A percentile compares a stretch with the other conserved stretches of the same genome.
Evolutionary conservation across 1,140 invertebrate species (phyloP).

Genomic region (Lethocerus indicus): DNA sequence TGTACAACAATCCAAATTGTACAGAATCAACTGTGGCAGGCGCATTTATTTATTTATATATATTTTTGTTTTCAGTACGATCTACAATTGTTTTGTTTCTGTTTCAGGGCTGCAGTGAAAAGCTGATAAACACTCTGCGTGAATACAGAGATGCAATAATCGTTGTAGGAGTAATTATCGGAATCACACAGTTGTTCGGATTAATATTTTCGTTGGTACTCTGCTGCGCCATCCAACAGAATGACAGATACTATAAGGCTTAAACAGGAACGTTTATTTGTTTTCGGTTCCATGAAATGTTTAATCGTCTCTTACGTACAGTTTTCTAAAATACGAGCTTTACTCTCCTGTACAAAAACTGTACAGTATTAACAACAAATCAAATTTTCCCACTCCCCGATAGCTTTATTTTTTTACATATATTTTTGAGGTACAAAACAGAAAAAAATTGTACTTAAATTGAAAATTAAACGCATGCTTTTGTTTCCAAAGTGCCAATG

Average conservation of each 20-base stretch:
- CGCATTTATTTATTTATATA: neutral
- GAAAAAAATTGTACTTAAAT: too few species aligned
- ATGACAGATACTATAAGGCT: slow-evolving; percentile 19
- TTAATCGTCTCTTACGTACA: too few species aligned
- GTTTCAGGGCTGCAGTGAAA: slow-evolving; percentile 51
- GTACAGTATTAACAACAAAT: too few species aligned
- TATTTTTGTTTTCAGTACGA: neutral
- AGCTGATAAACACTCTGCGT: slow-evolving; percentile 40
- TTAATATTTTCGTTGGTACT: slow-evolving; percentile 61
- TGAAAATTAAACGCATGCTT: too few species aligned
- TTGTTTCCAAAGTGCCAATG: too few species aligned
- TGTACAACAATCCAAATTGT: neutral
- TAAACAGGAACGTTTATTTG: too few species aligned
- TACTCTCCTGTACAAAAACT: too few species aligned
- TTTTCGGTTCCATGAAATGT: too few species aligned
- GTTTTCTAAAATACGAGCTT: too few species aligned
- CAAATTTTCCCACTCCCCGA: too few species aligned
- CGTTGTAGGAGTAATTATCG: slow-evolving; percentile 40
- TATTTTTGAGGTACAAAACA: too few species aligned
- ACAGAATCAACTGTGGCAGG: neutral
- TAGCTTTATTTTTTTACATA: too few species aligned
- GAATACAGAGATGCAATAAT: slow-evolving; percentile 43
- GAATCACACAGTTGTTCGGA: slow-evolving; percentile 50
- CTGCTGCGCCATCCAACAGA: slow-evolving; percentile 44
- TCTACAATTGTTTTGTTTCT: slow-evolving; percentile 19